Evolutionary conservation across 2,797 vertebrate species (phyloP).

Genomic region (Centroberyx gerrardi): DNA sequence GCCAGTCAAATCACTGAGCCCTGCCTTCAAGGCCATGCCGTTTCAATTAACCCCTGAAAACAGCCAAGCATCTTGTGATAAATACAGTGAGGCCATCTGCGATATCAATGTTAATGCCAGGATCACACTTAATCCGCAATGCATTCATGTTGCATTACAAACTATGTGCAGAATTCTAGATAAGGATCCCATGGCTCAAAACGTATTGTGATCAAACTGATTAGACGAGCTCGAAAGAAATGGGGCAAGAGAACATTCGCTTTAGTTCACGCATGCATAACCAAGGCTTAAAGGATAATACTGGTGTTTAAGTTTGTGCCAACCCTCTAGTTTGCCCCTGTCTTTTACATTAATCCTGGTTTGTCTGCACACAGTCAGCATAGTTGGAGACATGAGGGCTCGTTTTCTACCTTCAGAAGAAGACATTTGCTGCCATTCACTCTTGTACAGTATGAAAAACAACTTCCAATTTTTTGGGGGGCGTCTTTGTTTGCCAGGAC

Average conservation of each 20-base stretch:
- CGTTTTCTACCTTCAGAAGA: no score
- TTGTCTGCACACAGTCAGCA: no score
- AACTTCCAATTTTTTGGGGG: no score
- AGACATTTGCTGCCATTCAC: no score
- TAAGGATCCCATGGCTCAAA: conserved; percentile 43
- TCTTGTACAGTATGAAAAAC: no score
- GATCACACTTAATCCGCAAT: conserved; percentile 74
- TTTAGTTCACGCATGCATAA: conserved; percentile 30
- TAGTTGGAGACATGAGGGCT: no score
- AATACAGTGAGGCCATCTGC: conserved; percentile 64
- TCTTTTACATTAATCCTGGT: no score
- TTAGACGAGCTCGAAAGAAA: conserved; percentile 8
- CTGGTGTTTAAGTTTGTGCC: not conserved
- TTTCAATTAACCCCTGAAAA: conserved; percentile 72
- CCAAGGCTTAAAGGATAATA: not conserved
- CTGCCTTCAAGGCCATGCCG: conserved; percentile 68
- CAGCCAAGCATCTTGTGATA: conserved; percentile 69
- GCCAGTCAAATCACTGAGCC: conserved; percentile 43
- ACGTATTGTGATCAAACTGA: conserved; percentile 41
- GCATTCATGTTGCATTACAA: conserved; percentile 69
- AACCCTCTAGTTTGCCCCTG: no score
- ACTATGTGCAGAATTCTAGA: conserved; percentile 31
- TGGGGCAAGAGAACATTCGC: conserved; percentile 27
- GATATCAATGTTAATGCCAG: conserved; percentile 57
- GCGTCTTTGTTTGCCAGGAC: no score